These are phyloP conservation scores for Pandemis heparana DNA, from an alignment of 2,888 invertebrate genomes.

Conservation along the genomic window DNA sequence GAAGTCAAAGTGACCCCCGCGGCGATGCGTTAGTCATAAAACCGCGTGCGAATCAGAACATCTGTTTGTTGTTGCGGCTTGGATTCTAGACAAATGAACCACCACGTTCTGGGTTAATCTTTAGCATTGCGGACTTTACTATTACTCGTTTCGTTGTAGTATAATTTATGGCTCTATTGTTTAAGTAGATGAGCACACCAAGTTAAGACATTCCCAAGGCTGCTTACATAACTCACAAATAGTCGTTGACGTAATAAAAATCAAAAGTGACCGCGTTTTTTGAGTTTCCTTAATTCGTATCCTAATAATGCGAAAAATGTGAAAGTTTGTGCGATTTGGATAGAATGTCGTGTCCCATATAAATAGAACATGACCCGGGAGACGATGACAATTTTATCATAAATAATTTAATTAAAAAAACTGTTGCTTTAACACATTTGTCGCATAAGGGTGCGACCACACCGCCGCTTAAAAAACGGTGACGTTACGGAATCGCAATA, in stretches of 20 bases:
- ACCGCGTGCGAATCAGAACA: constrained; percentile 2
- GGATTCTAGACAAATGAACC: neutral
- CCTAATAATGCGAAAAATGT: neutral
- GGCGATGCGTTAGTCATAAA: neutral
- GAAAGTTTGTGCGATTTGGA: neutral
- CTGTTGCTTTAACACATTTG: too few species aligned
- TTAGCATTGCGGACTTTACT: constrained; percentile 17
- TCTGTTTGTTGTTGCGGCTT: neutral
- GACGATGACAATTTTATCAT: too few species aligned
- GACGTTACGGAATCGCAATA: too few species aligned
- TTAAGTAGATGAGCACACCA: constrained; percentile 4
- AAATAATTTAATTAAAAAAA: too few species aligned
- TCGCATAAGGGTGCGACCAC: too few species aligned
- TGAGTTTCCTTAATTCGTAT: neutral
- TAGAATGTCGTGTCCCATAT: too few species aligned
- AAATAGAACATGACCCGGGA: too few species aligned
- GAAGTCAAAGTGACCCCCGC: neutral
- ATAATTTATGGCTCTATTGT: constrained; percentile 28
- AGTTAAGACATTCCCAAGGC: constrained; percentile 13
- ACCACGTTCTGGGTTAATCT: constrained; percentile 11
- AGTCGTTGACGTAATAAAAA: neutral
- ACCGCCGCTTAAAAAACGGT: too few species aligned
- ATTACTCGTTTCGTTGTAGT: constrained; percentile 16
- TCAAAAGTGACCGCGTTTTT: constrained; percentile 1
- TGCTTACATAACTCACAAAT: constrained; percentile 4